Conservation (phyloP, 2,888 invertebrate species). For the Stenurella melanura region DNA sequence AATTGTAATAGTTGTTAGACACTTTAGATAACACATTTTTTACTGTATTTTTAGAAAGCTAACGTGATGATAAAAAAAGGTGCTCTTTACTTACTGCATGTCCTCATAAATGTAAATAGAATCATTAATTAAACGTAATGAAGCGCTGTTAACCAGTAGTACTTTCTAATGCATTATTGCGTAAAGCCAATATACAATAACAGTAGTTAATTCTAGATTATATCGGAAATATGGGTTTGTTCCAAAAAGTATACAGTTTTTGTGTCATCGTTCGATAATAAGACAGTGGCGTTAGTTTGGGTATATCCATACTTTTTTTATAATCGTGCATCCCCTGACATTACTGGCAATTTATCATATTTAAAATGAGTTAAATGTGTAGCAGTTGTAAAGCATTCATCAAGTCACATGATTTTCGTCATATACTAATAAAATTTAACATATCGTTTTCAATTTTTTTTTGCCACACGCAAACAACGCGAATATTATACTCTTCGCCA, state of each 20-base stretch:
- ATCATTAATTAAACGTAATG: slow-evolving; percentile 8
- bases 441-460: too few relatives aligned
- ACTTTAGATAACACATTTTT: background rate
- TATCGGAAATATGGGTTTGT: slow-evolving; percentile 18
- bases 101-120: slow-evolving; percentile 2
- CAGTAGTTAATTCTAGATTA: slow-evolving; percentile 14
- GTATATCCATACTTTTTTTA: too few relatives aligned
- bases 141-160: slow-evolving; percentile 23
- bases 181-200: slow-evolving; percentile 12
- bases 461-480: too few relatives aligned
- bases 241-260: slow-evolving; percentile 4
- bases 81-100: background rate
- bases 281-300: too few relatives aligned
- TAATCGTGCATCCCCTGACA: too few relatives aligned
- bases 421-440: too few relatives aligned
- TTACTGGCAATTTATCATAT: too few relatives aligned
- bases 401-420: too few relatives aligned
- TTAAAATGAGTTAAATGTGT: too few relatives aligned
- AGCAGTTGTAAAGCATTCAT: too few relatives aligned
- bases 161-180: slow-evolving; percentile 31
- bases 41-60: background rate
- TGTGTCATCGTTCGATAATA: background rate
- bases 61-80: background rate
- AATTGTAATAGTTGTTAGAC: background rate
- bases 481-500: too few relatives aligned